Evolutionary conservation across 2,888 invertebrate genomes (phyloP), one percentile per base, ranked within the genome.

Genomic region (Conistra vaccinii): DNA sequence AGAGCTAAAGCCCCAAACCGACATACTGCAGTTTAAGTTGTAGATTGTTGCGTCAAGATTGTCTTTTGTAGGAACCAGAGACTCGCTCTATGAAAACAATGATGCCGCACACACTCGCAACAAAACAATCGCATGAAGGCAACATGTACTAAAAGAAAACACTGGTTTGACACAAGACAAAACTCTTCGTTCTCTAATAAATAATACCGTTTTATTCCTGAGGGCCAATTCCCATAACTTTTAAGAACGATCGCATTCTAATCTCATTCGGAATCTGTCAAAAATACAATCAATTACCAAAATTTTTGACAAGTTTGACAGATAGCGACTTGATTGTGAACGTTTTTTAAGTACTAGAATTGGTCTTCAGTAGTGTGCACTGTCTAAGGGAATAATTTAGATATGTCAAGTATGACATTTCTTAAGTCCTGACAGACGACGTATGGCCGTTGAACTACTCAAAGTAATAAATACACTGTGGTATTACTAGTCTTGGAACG

Each of bases 401-500:
- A 53, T 53, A 12, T n/a, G 9, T n/a, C 23, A 9, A 3, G 9
- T 51, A 51, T 55, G 26, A 55, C 7, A n/a, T 14, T 26, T 35
- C 17, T n/a, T 1, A 48, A 26, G 32, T 4, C 0, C 6, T 45
- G n/a, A 4, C 12, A 48, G 14, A 45, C 1, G 14, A 45, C 1
- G 12, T 6, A 14, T 32, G 9, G 20, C 1, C 20, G 14, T 71
- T n/a, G 45, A 20, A 26, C 20, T 3, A 73, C 73, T 73, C 29
- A 1, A 3, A 29, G 3, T 48, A 51, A 10, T 26, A 23, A 6
- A 29, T 39, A 53, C n/a, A 29, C 75, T 75, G 76, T 76, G 45
- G 23, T 2, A n/a, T 12, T 26, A 23, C 60, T 14, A 39, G n/a
- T 48, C 6, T 39, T 39, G 17, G 17, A 53, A 5, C n/a, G 17